phyloP scores from a whole-genome alignment of 2,888 invertebrate genomes.

The Catocala nupta region DNA sequence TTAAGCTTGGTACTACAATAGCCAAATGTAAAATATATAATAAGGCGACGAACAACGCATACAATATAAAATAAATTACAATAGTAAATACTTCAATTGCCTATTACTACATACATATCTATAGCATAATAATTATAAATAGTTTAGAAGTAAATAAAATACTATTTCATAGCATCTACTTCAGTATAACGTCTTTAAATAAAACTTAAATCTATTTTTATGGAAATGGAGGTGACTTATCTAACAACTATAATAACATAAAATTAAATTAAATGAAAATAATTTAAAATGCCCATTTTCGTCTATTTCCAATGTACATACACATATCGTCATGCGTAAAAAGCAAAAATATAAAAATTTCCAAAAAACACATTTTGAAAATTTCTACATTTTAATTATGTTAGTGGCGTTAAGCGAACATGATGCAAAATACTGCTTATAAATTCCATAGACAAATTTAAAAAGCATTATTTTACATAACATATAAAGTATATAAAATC shows the following conservation, averaged over 20 bases:
- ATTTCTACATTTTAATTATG: slow-evolving; percentile 63
- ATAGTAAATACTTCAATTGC: no score
- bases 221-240: slow-evolving; percentile 82
- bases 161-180: slow-evolving; percentile 23
- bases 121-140: background rate
- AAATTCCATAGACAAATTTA: slow-evolving; percentile 35
- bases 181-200: slow-evolving; percentile 27
- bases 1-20: no score
- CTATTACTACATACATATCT: background rate
- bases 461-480: slow-evolving; percentile 46
- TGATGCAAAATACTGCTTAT: slow-evolving; percentile 47
- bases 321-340: slow-evolving; percentile 60
- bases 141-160: background rate
- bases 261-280: slow-evolving; percentile 39
- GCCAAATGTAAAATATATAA: no score
- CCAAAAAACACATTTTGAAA: slow-evolving; percentile 65
- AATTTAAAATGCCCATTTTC: slow-evolving; percentile 86
- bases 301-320: slow-evolving; percentile 55
- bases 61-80: no score
- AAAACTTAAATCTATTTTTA: slow-evolving; percentile 55
- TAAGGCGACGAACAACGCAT: no score
- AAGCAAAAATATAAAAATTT: slow-evolving; percentile 66
- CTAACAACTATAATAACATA: slow-evolving; percentile 25
- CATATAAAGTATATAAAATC: slow-evolving; percentile 52
- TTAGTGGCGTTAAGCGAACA: slow-evolving; percentile 71